phyloP scores from a whole-genome alignment of 2,113 vertebrate genomes.

The Glareola pratincola region DNA sequence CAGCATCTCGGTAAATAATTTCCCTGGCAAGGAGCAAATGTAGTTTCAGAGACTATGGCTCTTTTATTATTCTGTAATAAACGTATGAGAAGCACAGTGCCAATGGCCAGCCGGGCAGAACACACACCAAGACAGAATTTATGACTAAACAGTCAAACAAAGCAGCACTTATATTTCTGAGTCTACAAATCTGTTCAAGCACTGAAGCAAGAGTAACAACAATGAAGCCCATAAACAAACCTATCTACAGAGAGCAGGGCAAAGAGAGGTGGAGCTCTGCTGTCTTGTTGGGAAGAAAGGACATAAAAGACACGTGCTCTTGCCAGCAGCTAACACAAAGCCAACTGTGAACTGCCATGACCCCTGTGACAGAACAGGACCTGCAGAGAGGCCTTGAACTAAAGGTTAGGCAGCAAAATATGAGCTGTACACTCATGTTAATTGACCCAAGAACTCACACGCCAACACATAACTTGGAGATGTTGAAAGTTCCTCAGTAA shows the following conservation, averaged over 20 bases:
- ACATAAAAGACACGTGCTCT: neutral
- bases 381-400: neutral
- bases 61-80: neutral
- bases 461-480: neutral
- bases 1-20: neutral
- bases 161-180: neutral
- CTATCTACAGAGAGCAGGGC: neutral
- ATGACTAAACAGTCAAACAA: neutral
- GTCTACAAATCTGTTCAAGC: neutral
- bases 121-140: neutral
- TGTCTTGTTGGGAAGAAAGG: neutral
- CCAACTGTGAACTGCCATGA: accelerated
- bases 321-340: neutral
- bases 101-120: neutral
- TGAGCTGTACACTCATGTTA: neutral
- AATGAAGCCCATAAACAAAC: neutral
- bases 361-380: neutral
- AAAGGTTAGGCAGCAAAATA: neutral
- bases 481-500: neutral
- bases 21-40: neutral
- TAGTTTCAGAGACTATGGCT: neutral
- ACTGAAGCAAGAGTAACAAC: neutral
- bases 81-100: neutral
- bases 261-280: neutral
- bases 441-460: neutral